A percentile compares a stretch with the other conserved stretches of the same genome.
phyloP scores from a whole-genome alignment of 2,797 vertebrate species.

The Neostethus bicornis region DNA sequence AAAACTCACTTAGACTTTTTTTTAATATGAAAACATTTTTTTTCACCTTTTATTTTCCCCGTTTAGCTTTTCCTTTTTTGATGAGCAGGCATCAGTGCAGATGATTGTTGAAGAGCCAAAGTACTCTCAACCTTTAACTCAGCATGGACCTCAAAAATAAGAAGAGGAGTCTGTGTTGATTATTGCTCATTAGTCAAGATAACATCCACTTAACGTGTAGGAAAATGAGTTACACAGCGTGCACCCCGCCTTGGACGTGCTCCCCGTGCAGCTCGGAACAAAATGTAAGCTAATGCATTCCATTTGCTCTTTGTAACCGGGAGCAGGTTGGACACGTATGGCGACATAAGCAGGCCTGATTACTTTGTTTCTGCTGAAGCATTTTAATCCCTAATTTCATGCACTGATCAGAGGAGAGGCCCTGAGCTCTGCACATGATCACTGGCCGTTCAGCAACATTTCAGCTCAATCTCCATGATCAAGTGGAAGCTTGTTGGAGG shows the following conservation, averaged over 20 bases:
- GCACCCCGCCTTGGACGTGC: constrained; percentile 81
- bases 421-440: constrained; percentile 59
- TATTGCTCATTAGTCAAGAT: constrained; percentile 91
- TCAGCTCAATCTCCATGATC: constrained; percentile 68
- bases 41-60: constrained; percentile 2
- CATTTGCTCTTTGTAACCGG: constrained; percentile 84
- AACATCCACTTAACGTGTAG: constrained; percentile 87
- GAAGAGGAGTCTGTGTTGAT: constrained; percentile 88
- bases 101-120: constrained; percentile 15
- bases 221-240: constrained; percentile 85
- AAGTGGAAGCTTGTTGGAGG: constrained; percentile 52
- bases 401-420: constrained; percentile 74
- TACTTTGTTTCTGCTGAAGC: constrained; percentile 83
- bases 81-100: constrained; percentile 5
- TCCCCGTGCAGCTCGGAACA: constrained; percentile 83
- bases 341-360: constrained; percentile 80
- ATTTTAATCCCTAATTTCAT: constrained; percentile 85
- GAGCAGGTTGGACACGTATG: constrained; percentile 85
- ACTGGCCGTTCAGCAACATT: constrained; percentile 66
- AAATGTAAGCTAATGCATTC: constrained; percentile 88
- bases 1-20: background rate
- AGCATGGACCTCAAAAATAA: constrained; percentile 83
- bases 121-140: constrained; percentile 78
- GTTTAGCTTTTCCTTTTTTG: constrained; percentile 1
- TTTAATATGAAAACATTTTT: background rate